A percentile compares a stretch with the other conserved stretches of the same genome.
Conservation (phyloP, 2,888 invertebrate species). For the Meghimatium bilineatum region DNA sequence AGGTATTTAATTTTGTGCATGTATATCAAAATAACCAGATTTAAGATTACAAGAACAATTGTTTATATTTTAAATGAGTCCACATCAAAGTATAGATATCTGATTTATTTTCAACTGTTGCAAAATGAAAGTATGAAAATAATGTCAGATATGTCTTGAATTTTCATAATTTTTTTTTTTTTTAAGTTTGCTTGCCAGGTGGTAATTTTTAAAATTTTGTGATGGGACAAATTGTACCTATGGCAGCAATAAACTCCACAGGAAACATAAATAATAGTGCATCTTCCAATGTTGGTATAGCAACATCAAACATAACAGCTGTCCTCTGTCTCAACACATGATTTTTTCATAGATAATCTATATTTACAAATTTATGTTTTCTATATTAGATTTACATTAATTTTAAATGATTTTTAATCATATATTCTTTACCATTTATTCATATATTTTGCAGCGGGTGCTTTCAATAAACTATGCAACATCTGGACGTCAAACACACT, state of each 20-base stretch:
- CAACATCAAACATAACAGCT: too few species aligned
- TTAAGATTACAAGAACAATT: neutral
- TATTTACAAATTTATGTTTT: constrained; percentile 13
- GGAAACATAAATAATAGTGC: too few species aligned
- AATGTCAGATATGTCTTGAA: neutral
- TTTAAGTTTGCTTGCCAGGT: neutral
- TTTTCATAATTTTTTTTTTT: neutral
- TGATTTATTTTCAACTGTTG: constrained; percentile 27
- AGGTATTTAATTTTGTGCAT: neutral
- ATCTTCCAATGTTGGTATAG: too few species aligned
- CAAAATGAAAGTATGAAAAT: neutral
- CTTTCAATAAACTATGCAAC: too few species aligned
- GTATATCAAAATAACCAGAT: neutral
- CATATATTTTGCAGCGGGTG: too few species aligned
- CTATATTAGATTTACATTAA: neutral
- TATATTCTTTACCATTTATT: too few species aligned
- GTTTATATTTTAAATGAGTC: neutral
- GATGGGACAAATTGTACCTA: neutral
- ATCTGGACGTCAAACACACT: too few species aligned
- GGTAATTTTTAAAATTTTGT: neutral
- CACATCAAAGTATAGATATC: neutral
- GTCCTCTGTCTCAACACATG: neutral
- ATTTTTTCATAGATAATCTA: neutral
- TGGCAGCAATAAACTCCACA: neutral
- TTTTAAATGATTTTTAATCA: neutral